Evolutionary conservation across 2,888 invertebrate genomes (phyloP).

Genomic region (Dermolepida albohirtum): DNA sequence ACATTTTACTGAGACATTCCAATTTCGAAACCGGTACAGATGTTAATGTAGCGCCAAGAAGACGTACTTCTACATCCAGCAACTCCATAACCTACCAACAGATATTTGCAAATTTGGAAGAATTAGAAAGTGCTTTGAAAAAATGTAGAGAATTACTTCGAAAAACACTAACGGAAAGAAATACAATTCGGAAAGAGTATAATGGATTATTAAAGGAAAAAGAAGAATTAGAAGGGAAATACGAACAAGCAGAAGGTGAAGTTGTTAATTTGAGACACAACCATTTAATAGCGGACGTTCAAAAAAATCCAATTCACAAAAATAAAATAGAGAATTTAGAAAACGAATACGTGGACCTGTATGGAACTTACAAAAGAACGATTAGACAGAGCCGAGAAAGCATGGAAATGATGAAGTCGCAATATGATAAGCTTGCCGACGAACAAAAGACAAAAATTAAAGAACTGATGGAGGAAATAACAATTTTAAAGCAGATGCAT

Average conservation of each 20-base stretch:
- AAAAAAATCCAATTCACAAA: constrained; percentile 35
- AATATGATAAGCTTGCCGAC: constrained; percentile 36
- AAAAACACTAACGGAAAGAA: constrained; percentile 26
- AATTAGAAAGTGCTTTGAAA: constrained; percentile 33
- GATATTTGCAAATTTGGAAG: constrained; percentile 29
- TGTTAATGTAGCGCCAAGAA: constrained; percentile 20
- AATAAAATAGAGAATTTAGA: constrained; percentile 38
- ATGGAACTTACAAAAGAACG: constrained; percentile 38
- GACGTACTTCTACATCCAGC: constrained; percentile 16
- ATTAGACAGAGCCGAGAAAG: constrained; percentile 27
- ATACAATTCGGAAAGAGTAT: constrained; percentile 22
- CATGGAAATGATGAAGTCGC: constrained; percentile 31
- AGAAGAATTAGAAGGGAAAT: constrained; percentile 23
- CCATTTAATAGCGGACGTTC: constrained; percentile 32
- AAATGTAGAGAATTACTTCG: constrained; percentile 11
- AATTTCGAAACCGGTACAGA: constrained; percentile 30
- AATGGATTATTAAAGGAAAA: constrained; percentile 33
- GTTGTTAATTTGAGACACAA: constrained; percentile 41
- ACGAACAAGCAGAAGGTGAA: constrained; percentile 28
- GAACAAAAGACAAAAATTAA: constrained; percentile 37
- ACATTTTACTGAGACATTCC: constrained; percentile 30
- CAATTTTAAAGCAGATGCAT: constrained; percentile 34
- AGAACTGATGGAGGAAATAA: constrained; percentile 21
- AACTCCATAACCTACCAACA: constrained; percentile 21
- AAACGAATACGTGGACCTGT: constrained; percentile 37